Base-by-base conservation (phyloP, 2,888 invertebrate species). In the Drosophila ezoana region DNA sequence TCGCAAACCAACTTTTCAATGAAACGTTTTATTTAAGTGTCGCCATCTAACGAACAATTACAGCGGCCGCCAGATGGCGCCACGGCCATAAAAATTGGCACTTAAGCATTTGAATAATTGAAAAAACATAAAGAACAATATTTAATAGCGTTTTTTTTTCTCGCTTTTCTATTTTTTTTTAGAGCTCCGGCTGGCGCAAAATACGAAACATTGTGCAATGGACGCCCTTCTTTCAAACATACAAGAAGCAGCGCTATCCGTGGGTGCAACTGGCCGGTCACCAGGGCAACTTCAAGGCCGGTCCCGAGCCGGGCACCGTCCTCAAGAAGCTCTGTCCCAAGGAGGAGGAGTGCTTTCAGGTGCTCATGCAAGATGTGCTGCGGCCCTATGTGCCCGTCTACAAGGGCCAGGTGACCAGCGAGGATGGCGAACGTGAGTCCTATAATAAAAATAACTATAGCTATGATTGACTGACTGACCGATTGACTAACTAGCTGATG, bases 231-330 rank as follows among this genome's bases (percentile, higher is more conserved):
- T 97, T 98, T 91, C 98, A 98, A 93, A 98, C 97, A 0, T 98
- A 98, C 94, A 98, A 98, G 93, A 98, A 98, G 91, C 97, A 97
- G 92, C 94, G 97, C 83, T 98, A 98, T 93, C 98, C 98, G 58
- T 98, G 98, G 98, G 97, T 98, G 64, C 98, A 98, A 93, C 94
- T 98, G 44, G 98, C 98, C 14, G 98, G 98, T 0, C 98, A 98
- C 91, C 98, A 98, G 93, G 98, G 98, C 40, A 98, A 98, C 93
- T 98, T 98, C 93, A 97, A 97, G 90, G 97, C 98, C 2, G 98
- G 98, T 0, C 96, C 96, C 1, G 96, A 97, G 85, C 97, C 97
- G 86, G 98, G 98, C 44, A 98, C 98, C 23, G 98, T 98, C 79
- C 93, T 98, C 89, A 98, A 98, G 93, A 98, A 98, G 92, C 93